phyloP scores from a whole-genome alignment of 2,797 vertebrate species.

The Brachyalestes nurse region DNA sequence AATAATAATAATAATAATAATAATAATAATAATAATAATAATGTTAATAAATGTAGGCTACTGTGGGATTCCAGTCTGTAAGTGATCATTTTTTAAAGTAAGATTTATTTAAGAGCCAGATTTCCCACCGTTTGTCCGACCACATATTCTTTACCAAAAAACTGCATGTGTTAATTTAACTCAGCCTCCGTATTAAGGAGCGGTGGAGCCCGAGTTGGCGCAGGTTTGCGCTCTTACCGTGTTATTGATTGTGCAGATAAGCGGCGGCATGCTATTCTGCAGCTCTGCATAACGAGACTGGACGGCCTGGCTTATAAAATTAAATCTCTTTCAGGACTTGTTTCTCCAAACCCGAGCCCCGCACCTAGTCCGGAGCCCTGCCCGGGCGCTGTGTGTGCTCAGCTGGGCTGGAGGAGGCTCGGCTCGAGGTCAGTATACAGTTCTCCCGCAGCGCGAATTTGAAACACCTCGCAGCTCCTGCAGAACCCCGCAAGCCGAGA shows the following conservation, averaged over 20 bases:
- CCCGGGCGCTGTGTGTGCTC: too few species aligned
- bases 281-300: neutral
- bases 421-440: too few species aligned
- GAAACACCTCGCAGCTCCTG: neutral
- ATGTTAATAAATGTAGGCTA: constrained; percentile 7
- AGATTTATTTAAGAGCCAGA: neutral
- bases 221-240: too few species aligned
- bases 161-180: too few species aligned
- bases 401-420: too few species aligned
- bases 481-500: too few species aligned
- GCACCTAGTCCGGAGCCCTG: too few species aligned
- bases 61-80: neutral
- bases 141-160: neutral
- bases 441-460: too few species aligned
- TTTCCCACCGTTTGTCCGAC: too few species aligned
- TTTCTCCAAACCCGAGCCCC: too few species aligned
- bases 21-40: neutral
- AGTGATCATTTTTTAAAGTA: constrained; percentile 3
- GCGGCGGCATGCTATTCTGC: neutral
- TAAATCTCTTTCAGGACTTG: neutral
- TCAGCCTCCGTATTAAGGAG: neutral
- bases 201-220: neutral
- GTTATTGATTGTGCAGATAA: neutral
- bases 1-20: constrained; percentile 28
- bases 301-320: neutral